These are phyloP conservation scores for Falco naumanni DNA, from an alignment of 2,797 vertebrate genomes.

Conservation along the genomic window DNA sequence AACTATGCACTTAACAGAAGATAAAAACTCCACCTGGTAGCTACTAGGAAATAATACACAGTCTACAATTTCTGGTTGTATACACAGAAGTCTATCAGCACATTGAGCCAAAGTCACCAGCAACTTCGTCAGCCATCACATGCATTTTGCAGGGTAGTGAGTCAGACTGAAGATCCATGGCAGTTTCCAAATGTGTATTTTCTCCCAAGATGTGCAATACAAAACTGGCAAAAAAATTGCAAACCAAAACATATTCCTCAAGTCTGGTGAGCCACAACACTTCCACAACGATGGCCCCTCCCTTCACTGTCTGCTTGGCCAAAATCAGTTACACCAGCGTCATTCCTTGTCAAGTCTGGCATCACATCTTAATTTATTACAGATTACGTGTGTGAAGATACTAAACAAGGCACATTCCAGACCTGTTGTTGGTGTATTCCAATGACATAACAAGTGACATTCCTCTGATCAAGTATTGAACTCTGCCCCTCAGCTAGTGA, in stretches of 20 bases:
- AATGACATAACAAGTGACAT: neutral
- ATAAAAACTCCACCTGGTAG: neutral
- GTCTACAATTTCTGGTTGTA: neutral
- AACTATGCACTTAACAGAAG: neutral
- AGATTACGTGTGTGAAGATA: neutral
- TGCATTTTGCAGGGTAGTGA: neutral
- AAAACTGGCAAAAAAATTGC: neutral
- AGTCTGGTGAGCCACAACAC: neutral
- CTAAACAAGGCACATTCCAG: neutral
- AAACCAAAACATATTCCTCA: neutral
- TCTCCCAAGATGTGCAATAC: neutral
- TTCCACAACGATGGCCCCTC: neutral
- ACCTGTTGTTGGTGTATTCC: neutral
- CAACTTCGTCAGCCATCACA: neutral
- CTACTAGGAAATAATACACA: neutral
- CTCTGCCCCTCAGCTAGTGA: neutral
- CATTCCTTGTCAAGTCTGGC: neutral
- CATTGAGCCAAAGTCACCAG: neutral
- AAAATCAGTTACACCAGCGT: neutral
- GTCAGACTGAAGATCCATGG: neutral
- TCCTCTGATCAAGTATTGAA: neutral
- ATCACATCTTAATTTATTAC: neutral
- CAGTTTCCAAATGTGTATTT: neutral
- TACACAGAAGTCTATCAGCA: neutral
- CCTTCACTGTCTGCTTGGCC: neutral